These are phyloP conservation scores for Balearica regulorum DNA, from an alignment of 2,797 vertebrate genomes.

Conservation along the genomic window DNA sequence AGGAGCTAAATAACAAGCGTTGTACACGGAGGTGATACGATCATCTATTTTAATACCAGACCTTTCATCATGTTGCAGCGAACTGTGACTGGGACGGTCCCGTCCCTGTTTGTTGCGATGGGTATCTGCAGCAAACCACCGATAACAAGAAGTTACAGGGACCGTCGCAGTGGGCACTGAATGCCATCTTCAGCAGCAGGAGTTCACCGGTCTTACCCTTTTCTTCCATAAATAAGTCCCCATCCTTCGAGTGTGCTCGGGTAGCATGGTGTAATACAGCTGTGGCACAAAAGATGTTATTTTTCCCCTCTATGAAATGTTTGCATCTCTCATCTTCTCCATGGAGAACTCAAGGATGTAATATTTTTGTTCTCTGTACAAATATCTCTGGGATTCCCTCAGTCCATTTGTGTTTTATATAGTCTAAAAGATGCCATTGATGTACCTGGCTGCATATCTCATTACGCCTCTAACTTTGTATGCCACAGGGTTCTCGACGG, in stretches of 20 bases:
- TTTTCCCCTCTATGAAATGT: fast-evolving
- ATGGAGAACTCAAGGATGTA: background rate
- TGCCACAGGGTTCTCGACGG: background rate
- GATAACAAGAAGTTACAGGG: background rate
- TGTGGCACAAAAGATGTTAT: background rate
- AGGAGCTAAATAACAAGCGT: background rate
- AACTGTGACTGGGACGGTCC: background rate
- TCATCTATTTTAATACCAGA: background rate
- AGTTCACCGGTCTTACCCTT: background rate
- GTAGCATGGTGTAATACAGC: background rate
- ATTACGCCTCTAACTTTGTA: background rate
- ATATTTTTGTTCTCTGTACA: background rate
- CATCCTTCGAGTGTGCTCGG: background rate
- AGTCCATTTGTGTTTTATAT: background rate
- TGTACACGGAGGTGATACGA: background rate
- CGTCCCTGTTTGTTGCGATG: background rate
- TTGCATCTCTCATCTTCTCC: background rate
- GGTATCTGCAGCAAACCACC: background rate
- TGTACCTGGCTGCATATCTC: background rate
- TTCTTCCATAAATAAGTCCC: background rate
- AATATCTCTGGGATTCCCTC: background rate
- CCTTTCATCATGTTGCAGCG: background rate
- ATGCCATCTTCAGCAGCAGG: background rate
- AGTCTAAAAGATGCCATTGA: background rate
- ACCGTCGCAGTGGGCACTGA: background rate